Base-by-base conservation (phyloP, 2,888 invertebrate genomes). In the Spialia ferax region DNA sequence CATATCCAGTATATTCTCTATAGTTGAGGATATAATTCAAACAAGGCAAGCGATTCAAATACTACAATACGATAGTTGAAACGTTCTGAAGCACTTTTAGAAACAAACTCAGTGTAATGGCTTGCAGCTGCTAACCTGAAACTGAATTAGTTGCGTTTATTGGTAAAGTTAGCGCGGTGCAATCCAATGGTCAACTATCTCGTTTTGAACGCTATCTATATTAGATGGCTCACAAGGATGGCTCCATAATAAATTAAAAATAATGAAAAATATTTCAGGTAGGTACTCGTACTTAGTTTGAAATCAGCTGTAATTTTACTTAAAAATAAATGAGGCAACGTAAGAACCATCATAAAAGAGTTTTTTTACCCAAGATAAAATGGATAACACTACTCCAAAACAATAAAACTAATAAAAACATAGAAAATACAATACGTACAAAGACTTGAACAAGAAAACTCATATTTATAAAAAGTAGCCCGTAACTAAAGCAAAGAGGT, bases 61-160 rank as follows among this genome's bases (percentile, higher is more conserved):
- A 48, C 2, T 15, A 7, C 18, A 15, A 18, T 8, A n/a, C n/a
- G n/a, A n/a, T n/a, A 20, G 18, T 15, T 48, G 2, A 45, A 45
- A 50, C 22, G 0, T 18, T 50, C 10, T 50, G n/a, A 20, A 50
- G 50, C 22, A 22, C 18, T 48, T 20, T 7, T 20, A 20, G 42
- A 20, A 48, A 48, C 18, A 22, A 8, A 50, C 5, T 48, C 13
- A 42, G 20, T 35, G 57, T 29, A 22, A 32, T 35, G 22, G 57
- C 38, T 57, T n/a, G 38, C 22, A 35, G 38, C 38, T 22, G 57
- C 38, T 57, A 57, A 57, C 38, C 32, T 35, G 22, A 35, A 57
- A 38, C 38, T 57, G 54, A 26, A 13, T 54, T 26, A 57, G 57
- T 55, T 55, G 11, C 20, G 55, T 38, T 20, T 57, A 57, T 57